These are phyloP conservation scores for Drosophila flavopinicola DNA, from an alignment of 2,888 invertebrate species.

Conservation along the genomic window DNA sequence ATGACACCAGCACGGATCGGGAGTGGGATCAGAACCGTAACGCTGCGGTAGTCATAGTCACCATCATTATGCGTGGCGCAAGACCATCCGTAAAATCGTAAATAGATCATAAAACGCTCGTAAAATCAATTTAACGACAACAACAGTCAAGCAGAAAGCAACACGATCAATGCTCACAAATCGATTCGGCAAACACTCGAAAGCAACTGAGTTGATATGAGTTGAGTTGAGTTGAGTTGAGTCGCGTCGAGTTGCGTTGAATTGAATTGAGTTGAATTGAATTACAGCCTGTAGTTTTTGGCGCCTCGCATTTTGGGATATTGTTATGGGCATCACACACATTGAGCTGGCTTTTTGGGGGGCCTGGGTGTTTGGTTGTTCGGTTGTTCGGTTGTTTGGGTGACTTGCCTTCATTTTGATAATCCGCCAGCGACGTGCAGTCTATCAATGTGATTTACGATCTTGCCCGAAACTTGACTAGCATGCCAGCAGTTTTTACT, in stretches of 20 bases:
- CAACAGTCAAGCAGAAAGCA: slow-evolving; percentile 25
- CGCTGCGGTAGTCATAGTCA: slow-evolving; percentile 51
- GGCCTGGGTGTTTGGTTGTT: slow-evolving; percentile 33
- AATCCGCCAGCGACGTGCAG: slow-evolving; percentile 25
- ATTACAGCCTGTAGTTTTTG: slow-evolving; percentile 31
- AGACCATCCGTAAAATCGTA: slow-evolving; percentile 81
- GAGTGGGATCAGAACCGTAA: slow-evolving; percentile 12
- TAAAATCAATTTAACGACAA: slow-evolving; percentile 81
- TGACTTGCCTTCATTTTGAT: slow-evolving; percentile 28
- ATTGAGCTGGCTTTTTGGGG: slow-evolving; percentile 12
- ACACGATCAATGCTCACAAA: slow-evolving; percentile 23
- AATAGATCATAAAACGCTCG: slow-evolving; percentile 84
- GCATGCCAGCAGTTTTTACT: slow-evolving; percentile 33
- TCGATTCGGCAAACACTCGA: slow-evolving; percentile 39
- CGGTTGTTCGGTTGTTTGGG: too few species aligned
- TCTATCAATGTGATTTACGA: slow-evolving; percentile 69
- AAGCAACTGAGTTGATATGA: slow-evolving; percentile 9
- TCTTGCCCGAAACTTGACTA: slow-evolving; percentile 58
- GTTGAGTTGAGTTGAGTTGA: background rate
- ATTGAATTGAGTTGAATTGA: background rate
- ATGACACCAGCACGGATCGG: slow-evolving; percentile 49
- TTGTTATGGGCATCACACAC: slow-evolving; percentile 45
- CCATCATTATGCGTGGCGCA: slow-evolving; percentile 71
- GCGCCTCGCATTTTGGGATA: slow-evolving; percentile 36
- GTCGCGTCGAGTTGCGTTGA: background rate